Percentiles rank a stretch among this genome's conserved stretches.
These are phyloP conservation scores for Callionymus lyra DNA, from an alignment of 2,113 vertebrate species.

Conservation along the genomic window DNA sequence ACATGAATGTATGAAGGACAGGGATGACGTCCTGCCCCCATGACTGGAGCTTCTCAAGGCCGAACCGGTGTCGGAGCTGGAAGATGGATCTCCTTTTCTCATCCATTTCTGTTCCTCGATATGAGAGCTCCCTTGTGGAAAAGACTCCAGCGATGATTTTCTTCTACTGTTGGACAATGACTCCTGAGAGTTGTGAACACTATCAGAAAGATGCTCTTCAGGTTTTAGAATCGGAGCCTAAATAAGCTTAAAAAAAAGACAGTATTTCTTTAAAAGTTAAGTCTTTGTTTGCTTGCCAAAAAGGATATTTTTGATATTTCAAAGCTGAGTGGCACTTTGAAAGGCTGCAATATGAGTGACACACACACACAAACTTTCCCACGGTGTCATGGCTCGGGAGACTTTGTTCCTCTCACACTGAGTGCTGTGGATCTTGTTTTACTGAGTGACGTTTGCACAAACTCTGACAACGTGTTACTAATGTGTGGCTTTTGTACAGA, in stretches of 20 bases:
- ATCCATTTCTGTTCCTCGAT: constrained; percentile 22
- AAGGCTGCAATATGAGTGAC: constrained; percentile 15
- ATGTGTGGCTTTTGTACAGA: constrained; percentile 8
- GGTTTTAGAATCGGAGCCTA: constrained; percentile 35
- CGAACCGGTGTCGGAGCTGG: constrained; percentile 33
- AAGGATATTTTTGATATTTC: constrained; percentile 42
- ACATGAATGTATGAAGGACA: constrained; percentile 36
- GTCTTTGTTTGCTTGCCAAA: constrained; percentile 32
- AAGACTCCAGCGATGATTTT: constrained; percentile 19
- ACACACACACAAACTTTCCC: constrained; percentile 9
- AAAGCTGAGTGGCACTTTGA: constrained; percentile 28
- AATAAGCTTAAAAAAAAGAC: constrained; percentile 35
- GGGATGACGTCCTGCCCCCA: constrained; percentile 20
- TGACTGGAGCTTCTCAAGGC: constrained; percentile 22
- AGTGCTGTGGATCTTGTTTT: constrained; percentile 48
- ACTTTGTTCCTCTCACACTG: constrained; percentile 30
- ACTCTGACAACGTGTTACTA: constrained; percentile 20
- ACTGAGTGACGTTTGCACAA: constrained; percentile 50
- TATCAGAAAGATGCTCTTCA: constrained; percentile 10
- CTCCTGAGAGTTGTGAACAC: constrained; percentile 13
- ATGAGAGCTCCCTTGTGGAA: constrained; percentile 14
- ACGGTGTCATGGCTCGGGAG: constrained; percentile 11
- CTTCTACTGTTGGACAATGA: constrained; percentile 25
- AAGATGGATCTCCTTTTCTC: constrained; percentile 19
- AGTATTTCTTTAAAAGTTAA: constrained; percentile 45